Base-by-base conservation (phyloP, 2,888 invertebrate genomes). In the Allygus modestus region DNA sequence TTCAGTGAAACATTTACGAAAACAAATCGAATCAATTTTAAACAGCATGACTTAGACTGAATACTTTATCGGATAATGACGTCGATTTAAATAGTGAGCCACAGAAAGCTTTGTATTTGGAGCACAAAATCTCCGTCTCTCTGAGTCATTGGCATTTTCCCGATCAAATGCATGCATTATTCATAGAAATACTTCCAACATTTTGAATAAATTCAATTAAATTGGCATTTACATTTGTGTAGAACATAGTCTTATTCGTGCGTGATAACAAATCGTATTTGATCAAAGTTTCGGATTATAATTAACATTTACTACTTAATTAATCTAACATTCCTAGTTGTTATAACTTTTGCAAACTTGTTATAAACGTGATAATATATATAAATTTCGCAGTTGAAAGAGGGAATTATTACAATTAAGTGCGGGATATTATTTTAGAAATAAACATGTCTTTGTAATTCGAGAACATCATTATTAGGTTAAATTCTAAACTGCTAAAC, bases 121-220 rank as follows among this genome's bases (percentile, higher is more conserved):
- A 54, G 20, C 20, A 28, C 65, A 65, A 58, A 58, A 65, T 65
- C 54, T 54, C 54, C 65, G 65, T 65, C 65, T 65, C 28, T 65
- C 17, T 4, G 31, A 65, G 31, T 65, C 65, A 65, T 28, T 65
- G 65, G 28, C 65, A 31, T 65, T 65, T 54, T 65, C 31, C 65
- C 31, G 65, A 65, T 65, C 65, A 65, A 28, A 65, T 31, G 28
- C 65, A 28, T 65, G 31, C 65, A 65, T 65, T 65, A 65, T 65
- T 65, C 65, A 65, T 65, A 26, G 65, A 65, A 65, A 26, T 65
- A 28, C 31, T 28, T 65, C 17, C 65, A 31, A 31, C 65, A 31
- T 65, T 65, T 65, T 65, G 65, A 31, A 31, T 65, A 65, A 65
- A 65, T 65, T 65, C 65, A 65, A 11, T 28, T 65, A 2, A 65